Base-by-base conservation (phyloP, 2,113 vertebrate genomes). In the Festucalex cinctus region DNA sequence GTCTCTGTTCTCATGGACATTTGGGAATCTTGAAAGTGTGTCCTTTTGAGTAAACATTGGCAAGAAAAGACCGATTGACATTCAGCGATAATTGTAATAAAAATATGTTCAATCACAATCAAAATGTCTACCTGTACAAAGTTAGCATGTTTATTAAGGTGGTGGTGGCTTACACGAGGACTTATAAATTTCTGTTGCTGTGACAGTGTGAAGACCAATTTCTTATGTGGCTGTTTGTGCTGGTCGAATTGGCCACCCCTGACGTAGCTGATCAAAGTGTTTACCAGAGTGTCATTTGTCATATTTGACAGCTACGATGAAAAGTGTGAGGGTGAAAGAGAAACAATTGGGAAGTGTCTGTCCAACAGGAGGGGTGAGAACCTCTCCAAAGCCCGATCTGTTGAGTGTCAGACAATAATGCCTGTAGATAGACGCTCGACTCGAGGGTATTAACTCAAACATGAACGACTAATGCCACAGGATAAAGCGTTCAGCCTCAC, bases 371-470 rank as follows among this genome's bases (percentile, higher is more conserved):
- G 67, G 74, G 67, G 74, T 70, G 63, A 69, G 51, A 78, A 65
- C 72, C 80, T 65, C 76, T 73, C 71, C 75, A 70, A 32, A 67
- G 77, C 69, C 81, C 77, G 75, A 80, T 78, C 83, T 70, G 79
- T 51, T 48, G 73, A 80, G 82, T 86, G 88, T 88, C 83, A 83
- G 83, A 83, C 87, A 78, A 83, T 86, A 88, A 89, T 86, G 85
- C 84, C 77, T 79, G 65, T 66, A 71, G 84, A 90, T 80, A 83
- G 80, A 84, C 68, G 78, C 83, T 83, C 83, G 76, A 82, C 86
- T 87, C 85, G 68, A 48, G 83, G 85, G 85, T 91, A 89, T 90
- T 91, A 89, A 88, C 78, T 90, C 84, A 88, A 88, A 91, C 87
- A 88, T 84, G 84, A 88, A 84, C 75, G 70, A 81, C 85, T 89